A percentile compares a stretch with the other conserved stretches of the same genome.
Evolutionary conservation across 2,113 vertebrate genomes (phyloP).

Genomic region (Arenaria interpres): DNA sequence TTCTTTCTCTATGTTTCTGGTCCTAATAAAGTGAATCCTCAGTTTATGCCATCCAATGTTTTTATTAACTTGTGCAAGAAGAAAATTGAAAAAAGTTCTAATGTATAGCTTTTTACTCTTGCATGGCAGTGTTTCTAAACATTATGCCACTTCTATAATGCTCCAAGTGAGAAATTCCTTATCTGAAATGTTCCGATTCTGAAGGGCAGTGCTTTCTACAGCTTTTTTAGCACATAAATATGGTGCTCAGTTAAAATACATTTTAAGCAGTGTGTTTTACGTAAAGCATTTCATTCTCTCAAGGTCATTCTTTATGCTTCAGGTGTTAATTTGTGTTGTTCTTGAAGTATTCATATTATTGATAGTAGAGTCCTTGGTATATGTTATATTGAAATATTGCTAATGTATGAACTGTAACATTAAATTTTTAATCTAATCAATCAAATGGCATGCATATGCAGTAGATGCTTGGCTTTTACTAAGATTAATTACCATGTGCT

Average conservation of each 20-base stretch:
- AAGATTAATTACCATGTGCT: constrained; percentile 82
- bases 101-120: background rate
- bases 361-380: constrained; percentile 75
- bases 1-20: background rate
- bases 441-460: constrained; percentile 79
- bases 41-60: background rate
- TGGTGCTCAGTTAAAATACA: background rate
- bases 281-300: constrained; percentile 49
- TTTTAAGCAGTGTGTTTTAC: background rate
- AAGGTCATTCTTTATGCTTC: constrained; percentile 75
- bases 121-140: background rate
- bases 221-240: background rate
- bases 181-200: background rate
- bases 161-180: background rate
- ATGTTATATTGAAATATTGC: constrained; percentile 80
- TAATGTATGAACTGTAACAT: constrained; percentile 84
- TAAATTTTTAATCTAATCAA: constrained; percentile 86
- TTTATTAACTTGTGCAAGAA: background rate
- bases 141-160: background rate
- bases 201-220: background rate
- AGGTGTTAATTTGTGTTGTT: constrained; percentile 69
- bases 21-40: background rate
- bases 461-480: constrained; percentile 75
- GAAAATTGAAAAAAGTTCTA: background rate
- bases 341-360: constrained; percentile 71